Conservation (phyloP, 2,888 invertebrate species). For the Drosophila meridionalis region DNA sequence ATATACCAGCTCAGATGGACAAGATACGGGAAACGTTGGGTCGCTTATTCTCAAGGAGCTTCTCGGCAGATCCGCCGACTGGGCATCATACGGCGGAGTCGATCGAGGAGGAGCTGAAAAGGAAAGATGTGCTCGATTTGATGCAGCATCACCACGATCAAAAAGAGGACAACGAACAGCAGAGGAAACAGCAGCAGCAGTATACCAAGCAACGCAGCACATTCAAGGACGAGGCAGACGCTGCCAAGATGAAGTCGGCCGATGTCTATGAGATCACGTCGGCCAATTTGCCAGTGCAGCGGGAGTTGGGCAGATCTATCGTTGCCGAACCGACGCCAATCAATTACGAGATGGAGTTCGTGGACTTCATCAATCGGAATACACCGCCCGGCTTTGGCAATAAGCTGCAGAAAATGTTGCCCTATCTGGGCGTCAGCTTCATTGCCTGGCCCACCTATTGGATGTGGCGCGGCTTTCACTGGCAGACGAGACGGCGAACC, state of each 20-base stretch:
- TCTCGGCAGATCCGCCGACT: background rate
- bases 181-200: background rate
- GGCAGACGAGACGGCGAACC: conserved; percentile 54
- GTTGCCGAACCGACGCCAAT: background rate
- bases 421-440: conserved; percentile 64
- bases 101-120: conserved; percentile 11
- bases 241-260: background rate
- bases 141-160: conserved; percentile 22
- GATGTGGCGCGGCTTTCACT: conserved; percentile 67
- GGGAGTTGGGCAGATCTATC: background rate
- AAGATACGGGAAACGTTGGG: conserved; percentile 28
- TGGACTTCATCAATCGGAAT: conserved; percentile 63
- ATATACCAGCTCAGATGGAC: conserved; percentile 31
- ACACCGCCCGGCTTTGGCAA: conserved; percentile 60
- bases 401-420: conserved; percentile 59
- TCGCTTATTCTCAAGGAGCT: background rate
- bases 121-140: conserved; percentile 35
- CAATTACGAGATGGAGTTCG: conserved; percentile 58
- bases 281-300: conserved; percentile 16
- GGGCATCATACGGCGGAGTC: background rate
- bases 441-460: conserved; percentile 74
- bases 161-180: background rate
- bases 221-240: background rate
- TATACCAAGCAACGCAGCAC: background rate
- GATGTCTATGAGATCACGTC: conserved; percentile 17